These are phyloP conservation scores for Mizuhopecten yessoensis DNA, from an alignment of 1,140 invertebrate species.

Conservation along the genomic window DNA sequence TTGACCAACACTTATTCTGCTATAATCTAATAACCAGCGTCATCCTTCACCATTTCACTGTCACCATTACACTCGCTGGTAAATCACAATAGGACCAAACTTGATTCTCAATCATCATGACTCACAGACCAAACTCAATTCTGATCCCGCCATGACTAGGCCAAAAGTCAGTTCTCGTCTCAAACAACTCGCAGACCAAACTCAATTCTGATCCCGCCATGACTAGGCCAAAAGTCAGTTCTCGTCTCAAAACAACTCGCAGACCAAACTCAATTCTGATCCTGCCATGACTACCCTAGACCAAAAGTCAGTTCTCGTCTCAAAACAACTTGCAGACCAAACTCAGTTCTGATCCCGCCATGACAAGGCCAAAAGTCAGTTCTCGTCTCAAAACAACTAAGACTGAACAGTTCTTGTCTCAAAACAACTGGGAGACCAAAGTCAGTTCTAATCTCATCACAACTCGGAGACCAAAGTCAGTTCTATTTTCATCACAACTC, in stretches of 20 bases:
- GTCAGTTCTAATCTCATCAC: neutral
- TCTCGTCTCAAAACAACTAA: neutral
- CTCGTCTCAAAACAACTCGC: neutral
- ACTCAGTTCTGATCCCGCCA: neutral
- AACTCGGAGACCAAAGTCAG: neutral
- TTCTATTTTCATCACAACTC: too few relatives aligned
- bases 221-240: neutral
- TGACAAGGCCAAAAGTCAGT: neutral
- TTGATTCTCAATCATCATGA: neutral
- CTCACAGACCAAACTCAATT: neutral
- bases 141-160: neutral
- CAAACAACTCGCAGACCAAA: neutral
- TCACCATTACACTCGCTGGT: too few relatives aligned
- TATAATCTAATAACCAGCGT: neutral
- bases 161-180: neutral
- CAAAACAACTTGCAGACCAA: neutral
- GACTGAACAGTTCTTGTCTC: neutral
- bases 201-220: neutral
- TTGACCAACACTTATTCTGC: neutral
- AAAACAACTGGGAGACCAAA: neutral
- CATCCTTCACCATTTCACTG: neutral
- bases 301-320: neutral
- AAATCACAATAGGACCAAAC: neutral
- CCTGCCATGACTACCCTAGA: neutral
- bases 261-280: neutral